Base-by-base conservation (phyloP, 2,113 vertebrate genomes). In the Tachysurus vachellii region DNA sequence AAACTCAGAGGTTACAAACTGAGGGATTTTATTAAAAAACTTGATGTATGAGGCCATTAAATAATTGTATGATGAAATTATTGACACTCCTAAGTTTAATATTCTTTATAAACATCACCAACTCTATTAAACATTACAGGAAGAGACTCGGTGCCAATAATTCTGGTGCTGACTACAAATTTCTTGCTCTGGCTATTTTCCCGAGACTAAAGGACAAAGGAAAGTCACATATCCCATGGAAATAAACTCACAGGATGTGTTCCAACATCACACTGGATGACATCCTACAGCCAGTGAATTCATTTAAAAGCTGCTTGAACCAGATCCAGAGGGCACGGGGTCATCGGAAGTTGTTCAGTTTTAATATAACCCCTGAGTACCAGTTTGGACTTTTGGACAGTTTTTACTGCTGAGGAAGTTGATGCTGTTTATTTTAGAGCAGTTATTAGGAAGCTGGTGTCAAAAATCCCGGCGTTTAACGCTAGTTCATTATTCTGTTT, bases 201-300 rank as follows among this genome's bases (percentile, higher is more conserved):
- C 59, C 79, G 70, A 83, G 71, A 28, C n/a, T 61, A 10, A 26
- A 81, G 17, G 80, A 79, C 80, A 80, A 59, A 71, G 62, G 21
- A 83, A 71, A 44, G 75, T 85, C 73, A 54, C 28, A 42, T 28
- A 85, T 79, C 47, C 68, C 80, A 86, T 61, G 54, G 57, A 84
- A 82, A 19, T 84, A 14, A 76, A 71, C 56, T 56, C 19, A n/a
- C 70, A 61, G 80, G 61, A 82, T 71, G 47, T 31, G 21, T 83
- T 70, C 57, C 82, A 81, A 62, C 76, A 87, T 56, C 44, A 66
- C 76, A 53, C 44, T 54, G 23, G 64, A 17, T 5, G 3, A 64
- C 50, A 54, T 79, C 75, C 75, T 28, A 79, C 53, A n/a, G 42
- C 56, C 79, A 61, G 31, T 13, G 12, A 44, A 81, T 81, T 23